Conservation (phyloP, 2,888 invertebrate genomes). For the Cantharis nigra region DNA sequence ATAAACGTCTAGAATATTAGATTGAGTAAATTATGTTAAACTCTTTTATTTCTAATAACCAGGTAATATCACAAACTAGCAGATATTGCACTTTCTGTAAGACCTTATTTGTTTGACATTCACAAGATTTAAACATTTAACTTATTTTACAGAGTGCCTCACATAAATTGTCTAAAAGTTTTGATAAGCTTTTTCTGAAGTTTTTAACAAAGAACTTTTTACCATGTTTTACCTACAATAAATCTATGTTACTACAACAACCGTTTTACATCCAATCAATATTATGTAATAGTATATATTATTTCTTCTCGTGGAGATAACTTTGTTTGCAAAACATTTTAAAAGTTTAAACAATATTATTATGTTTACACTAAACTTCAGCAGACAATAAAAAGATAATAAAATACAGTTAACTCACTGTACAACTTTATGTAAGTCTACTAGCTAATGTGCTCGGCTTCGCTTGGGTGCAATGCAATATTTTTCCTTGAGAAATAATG, state of each 20-base stretch:
- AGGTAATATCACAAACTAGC: not conserved
- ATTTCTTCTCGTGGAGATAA: not conserved
- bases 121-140: slow-evolving; percentile 17
- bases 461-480: too few species aligned
- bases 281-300: not conserved
- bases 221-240: slow-evolving; percentile 5
- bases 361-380: not conserved
- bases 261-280: slow-evolving; percentile 8
- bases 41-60: not conserved
- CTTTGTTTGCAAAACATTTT: not conserved
- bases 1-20: slow-evolving; percentile 15
- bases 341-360: not conserved
- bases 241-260: slow-evolving; percentile 18
- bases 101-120: slow-evolving; percentile 9
- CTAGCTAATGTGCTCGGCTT: too few species aligned
- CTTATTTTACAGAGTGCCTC: slow-evolving; percentile 12
- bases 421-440: too few species aligned
- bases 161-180: slow-evolving; percentile 14
- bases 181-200: slow-evolving; percentile 15
- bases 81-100: not conserved
- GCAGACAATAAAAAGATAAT: too few species aligned
- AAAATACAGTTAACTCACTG: too few species aligned
- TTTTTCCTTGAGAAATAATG: too few species aligned
- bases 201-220: slow-evolving; percentile 12
- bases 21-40: not conserved